Conservation (phyloP, 2,797 vertebrate species). For the Sebastes nivosus region DNA sequence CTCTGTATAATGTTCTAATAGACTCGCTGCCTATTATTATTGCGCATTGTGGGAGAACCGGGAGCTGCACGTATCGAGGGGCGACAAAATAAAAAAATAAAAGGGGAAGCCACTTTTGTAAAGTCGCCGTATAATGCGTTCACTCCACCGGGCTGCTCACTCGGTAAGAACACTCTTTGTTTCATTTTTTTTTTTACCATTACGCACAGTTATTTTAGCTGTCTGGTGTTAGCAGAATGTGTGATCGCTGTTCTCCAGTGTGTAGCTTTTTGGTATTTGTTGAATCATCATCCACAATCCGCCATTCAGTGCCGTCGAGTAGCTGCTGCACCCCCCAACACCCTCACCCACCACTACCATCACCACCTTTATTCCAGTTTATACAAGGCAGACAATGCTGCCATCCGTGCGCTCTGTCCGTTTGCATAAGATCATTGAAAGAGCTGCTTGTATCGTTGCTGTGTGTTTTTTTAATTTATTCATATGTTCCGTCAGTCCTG, state of each 20-base stretch:
- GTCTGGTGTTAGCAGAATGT: neutral
- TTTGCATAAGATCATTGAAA: neutral
- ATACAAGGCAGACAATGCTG: slow-evolving; percentile 12
- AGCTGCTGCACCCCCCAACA: neutral
- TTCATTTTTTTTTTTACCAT: neutral
- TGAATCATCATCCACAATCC: slow-evolving; percentile 47
- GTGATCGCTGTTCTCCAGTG: neutral
- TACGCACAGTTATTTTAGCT: neutral
- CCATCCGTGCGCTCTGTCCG: neutral
- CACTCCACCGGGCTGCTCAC: neutral
- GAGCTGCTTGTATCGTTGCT: neutral
- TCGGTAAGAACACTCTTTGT: slow-evolving; percentile 1
- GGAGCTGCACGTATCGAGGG: slow-evolving; percentile 11
- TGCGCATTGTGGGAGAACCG: slow-evolving; percentile 21
- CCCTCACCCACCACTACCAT: neutral
- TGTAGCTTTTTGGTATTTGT: slow-evolving; percentile 32
- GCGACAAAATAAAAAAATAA: neutral
- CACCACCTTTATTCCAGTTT: slow-evolving; percentile 24
- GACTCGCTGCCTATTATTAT: slow-evolving; percentile 28
- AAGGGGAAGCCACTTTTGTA: slow-evolving; percentile 33
- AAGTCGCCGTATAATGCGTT: slow-evolving; percentile 26
- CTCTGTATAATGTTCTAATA: slow-evolving; percentile 46
- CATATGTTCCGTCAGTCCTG: neutral
- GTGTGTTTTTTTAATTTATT: neutral
- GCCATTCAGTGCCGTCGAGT: slow-evolving; percentile 23